Base-by-base conservation (phyloP, 2,888 invertebrate species). In the Syrphus vitripennis region DNA sequence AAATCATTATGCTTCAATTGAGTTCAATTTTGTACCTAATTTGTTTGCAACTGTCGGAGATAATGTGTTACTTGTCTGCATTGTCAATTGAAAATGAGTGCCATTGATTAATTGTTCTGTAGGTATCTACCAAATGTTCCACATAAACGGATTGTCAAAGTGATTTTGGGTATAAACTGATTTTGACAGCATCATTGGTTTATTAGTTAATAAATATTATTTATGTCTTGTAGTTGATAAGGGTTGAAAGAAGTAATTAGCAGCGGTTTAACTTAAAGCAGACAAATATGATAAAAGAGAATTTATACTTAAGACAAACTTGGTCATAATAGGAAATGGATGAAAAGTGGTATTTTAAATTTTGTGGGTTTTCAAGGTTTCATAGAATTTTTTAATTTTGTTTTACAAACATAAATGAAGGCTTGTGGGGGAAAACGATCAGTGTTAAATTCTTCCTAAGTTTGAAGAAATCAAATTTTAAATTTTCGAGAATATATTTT, bases 1-100 rank as follows among this genome's bases (percentile, higher is more conserved):
- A 75, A 76, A 80, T 84, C 75, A 84, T 84, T 84, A 84, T 80
- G 84, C 84, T 24, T 76, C 84, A 80, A 84, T 84, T 84, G 84
- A 84, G 71, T 72, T 76, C 76, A 80, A 80, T 80, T n/a, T 84
- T 76, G 75, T 76, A 72, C 59, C 70, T 76, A 84, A 84, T 84
- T 84, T 84, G 84, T 72, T 84, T 84, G 84, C 71, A 69, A 80
- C 76, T 84, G 80, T 84, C 79, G 42, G 83, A 42, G 65, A 76
- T 76, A 83, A 83, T 79, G 74, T 83, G 74, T 69, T 45, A 71
- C 69, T 79, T 83, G 80, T 84, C 80, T 80, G 75, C 59, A 71
- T 24, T 71, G 76, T 65, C 78, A 75, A 80, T 76, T 80, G 65
- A 50, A 55, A 79, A 70, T 80, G 75, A 80, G 75, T 71, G 67